phyloP scores from a whole-genome alignment of 2,113 vertebrate species.

The Chaetura pelagica region DNA sequence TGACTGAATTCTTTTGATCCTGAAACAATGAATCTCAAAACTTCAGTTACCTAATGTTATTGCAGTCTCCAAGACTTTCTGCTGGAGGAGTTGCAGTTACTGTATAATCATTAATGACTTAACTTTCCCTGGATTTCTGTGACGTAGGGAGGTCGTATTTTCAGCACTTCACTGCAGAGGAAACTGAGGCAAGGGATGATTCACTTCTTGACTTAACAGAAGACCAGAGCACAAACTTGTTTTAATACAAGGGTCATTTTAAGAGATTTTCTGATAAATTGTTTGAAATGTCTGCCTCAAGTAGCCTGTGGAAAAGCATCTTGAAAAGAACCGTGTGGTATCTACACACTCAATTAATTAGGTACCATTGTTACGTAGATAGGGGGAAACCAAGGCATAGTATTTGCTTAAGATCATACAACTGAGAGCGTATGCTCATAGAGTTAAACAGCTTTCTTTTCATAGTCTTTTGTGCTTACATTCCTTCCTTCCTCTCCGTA shows the following conservation, averaged over 20 bases:
- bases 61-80: neutral
- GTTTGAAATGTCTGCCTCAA: neutral
- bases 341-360: neutral
- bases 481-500: neutral
- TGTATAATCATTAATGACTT: neutral
- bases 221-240: neutral
- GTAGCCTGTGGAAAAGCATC: neutral
- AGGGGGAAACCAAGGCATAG: neutral
- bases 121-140: neutral
- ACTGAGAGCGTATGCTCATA: neutral
- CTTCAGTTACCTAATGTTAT: neutral
- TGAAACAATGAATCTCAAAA: neutral
- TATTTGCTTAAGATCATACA: neutral
- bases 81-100: neutral
- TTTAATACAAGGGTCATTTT: neutral
- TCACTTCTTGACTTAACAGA: neutral
- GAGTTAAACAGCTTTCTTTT: conserved; percentile 1
- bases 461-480: neutral
- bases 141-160: neutral
- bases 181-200: neutral
- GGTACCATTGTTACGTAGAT: fast-evolving
- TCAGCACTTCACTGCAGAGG: neutral
- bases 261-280: neutral
- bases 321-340: neutral
- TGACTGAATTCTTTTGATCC: neutral